These are phyloP conservation scores for Daphoenositta chrysoptera DNA, from an alignment of 2,113 vertebrate species.

Conservation along the genomic window DNA sequence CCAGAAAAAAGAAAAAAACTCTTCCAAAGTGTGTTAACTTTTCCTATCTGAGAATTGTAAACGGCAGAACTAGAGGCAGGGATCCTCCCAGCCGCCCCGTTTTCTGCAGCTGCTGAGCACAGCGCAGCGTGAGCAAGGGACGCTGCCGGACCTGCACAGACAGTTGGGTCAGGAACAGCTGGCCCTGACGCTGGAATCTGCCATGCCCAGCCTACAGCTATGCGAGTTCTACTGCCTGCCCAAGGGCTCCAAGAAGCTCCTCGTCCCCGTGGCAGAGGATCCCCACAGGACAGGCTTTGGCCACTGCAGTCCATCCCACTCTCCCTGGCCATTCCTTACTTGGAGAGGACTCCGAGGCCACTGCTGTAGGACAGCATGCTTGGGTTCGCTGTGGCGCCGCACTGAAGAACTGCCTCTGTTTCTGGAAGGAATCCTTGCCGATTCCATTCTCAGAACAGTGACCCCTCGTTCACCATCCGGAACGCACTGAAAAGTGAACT, in stretches of 20 bases:
- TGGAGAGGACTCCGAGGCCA: not conserved
- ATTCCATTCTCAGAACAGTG: not conserved
- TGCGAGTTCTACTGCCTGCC: accelerated
- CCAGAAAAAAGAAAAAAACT: conserved; percentile 63
- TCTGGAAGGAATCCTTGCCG: accelerated
- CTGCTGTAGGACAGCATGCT: not conserved
- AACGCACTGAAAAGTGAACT: accelerated
- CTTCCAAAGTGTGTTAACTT: conserved; percentile 68
- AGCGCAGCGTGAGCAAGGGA: accelerated
- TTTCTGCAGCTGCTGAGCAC: not conserved
- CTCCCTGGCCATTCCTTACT: not conserved
- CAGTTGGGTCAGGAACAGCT: not conserved
- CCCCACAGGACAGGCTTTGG: not conserved
- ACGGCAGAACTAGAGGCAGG: conserved; percentile 43
- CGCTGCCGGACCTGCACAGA: accelerated
- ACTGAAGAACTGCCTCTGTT: not conserved
- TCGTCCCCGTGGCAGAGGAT: accelerated
- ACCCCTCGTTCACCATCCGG: accelerated
- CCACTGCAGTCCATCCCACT: accelerated
- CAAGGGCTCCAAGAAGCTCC: not conserved
- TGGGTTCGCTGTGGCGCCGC: accelerated
- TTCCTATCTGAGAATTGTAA: conserved; percentile 62
- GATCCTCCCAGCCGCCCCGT: not conserved
- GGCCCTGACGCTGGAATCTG: not conserved
- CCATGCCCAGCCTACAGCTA: accelerated